phyloP scores from a whole-genome alignment of 2,797 vertebrate species.

The Rhincodon typus region DNA sequence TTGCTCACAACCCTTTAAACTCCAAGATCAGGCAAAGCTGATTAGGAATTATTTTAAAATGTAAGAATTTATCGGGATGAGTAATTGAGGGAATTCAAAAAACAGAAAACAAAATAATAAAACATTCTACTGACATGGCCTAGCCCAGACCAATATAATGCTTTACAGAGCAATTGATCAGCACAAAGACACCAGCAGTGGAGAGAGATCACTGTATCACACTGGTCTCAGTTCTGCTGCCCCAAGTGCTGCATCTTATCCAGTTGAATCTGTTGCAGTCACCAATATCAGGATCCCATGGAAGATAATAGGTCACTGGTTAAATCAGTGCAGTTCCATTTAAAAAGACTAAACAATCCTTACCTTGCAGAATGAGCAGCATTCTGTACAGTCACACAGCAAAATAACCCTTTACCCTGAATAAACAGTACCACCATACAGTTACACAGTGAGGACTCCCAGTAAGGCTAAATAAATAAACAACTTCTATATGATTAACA shows the following conservation, averaged over 20 bases:
- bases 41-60: not conserved
- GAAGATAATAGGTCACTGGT: not conserved
- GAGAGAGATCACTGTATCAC: not conserved
- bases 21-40: not conserved
- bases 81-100: not conserved
- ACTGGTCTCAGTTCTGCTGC: not conserved
- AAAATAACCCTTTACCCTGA: not conserved
- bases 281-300: not conserved
- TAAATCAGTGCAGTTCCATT: not conserved
- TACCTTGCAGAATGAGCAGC: not conserved
- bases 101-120: too few species aligned
- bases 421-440: not conserved
- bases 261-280: not conserved
- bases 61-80: not conserved
- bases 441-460: not conserved
- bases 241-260: not conserved
- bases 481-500: not conserved
- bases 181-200: not conserved
- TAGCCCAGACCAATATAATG: not conserved
- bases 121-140: too few species aligned
- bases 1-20: not conserved
- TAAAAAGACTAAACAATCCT: not conserved
- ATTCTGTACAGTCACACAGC: not conserved
- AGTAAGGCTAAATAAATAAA: not conserved
- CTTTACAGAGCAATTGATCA: not conserved